A percentile compares a stretch with the other conserved stretches of the same genome.
These are phyloP conservation scores for Monomorium pharaonis DNA, from an alignment of 1,140 invertebrate genomes.

Conservation along the genomic window DNA sequence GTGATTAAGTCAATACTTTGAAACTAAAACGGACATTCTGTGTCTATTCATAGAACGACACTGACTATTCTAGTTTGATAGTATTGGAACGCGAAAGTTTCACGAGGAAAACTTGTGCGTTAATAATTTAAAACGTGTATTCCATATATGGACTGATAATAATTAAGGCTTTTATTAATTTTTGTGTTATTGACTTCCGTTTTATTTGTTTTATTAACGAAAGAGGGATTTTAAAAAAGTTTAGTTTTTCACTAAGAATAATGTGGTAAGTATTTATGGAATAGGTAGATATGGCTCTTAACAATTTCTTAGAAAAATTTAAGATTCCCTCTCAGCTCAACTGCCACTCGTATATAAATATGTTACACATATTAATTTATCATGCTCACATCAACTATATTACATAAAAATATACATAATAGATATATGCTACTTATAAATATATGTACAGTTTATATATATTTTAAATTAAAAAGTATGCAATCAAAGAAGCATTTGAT, in stretches of 20 bases:
- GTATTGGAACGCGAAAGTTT: background rate
- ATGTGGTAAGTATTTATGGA: constrained; percentile 3
- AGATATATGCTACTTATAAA: constrained; percentile 81
- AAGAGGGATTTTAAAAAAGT: constrained; percentile 53
- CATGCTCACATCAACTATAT: constrained; percentile 81
- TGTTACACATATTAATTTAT: constrained; percentile 81
- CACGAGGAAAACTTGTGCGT: background rate
- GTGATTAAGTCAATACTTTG: background rate
- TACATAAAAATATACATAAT: constrained; percentile 80
- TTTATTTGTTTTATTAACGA: background rate
- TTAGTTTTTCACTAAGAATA: constrained; percentile 59
- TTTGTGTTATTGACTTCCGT: background rate
- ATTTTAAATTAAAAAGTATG: constrained; percentile 86
- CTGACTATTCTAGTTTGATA: background rate
- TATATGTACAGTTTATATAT: constrained; percentile 86
- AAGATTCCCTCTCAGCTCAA: constrained; percentile 77
- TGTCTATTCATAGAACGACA: background rate
- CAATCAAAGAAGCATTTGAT: constrained; percentile 69
- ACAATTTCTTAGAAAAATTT: constrained; percentile 57
- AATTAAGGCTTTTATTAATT: constrained; percentile 68
- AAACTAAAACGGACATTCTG: background rate
- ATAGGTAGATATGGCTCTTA: constrained; percentile 17
- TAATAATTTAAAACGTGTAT: constrained; percentile 46
- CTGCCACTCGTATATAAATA: constrained; percentile 80
- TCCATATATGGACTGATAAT: constrained; percentile 76